Evolutionary conservation across 2,113 vertebrate genomes (phyloP).

Genomic region (Podocnemis expansa): DNA sequence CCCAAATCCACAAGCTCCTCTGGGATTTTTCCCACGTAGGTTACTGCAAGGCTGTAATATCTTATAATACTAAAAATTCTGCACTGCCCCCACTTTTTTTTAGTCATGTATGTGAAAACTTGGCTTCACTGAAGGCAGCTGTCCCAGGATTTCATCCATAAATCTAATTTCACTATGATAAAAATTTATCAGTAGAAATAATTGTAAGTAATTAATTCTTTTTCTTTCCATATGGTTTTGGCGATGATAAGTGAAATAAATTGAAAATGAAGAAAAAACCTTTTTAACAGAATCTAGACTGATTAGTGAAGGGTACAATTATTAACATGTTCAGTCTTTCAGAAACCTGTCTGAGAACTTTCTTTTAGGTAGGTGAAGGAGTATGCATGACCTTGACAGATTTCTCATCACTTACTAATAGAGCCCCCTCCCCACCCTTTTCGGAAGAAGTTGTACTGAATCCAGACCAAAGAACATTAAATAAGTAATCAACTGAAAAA

Average conservation of each 20-base stretch:
- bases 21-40: not conserved
- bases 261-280: not conserved
- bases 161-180: not conserved
- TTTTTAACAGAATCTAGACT: not conserved
- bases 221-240: conserved; percentile 2
- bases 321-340: not conserved
- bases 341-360: not conserved
- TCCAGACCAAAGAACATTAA: not conserved
- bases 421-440: too few species aligned
- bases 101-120: not conserved
- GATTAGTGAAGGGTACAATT: not conserved
- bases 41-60: not conserved
- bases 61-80: not conserved
- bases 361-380: not conserved
- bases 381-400: not conserved
- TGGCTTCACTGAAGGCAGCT: not conserved
- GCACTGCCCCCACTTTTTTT: not conserved
- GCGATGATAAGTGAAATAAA: not conserved
- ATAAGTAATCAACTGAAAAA: not conserved
- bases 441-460: not conserved
- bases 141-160: not conserved
- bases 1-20: not conserved
- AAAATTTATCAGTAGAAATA: too few species aligned
- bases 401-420: not conserved
- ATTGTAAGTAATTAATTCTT: not conserved